A percentile compares a stretch with the other conserved stretches of the same genome.
Conservation (phyloP, 2,888 invertebrate genomes). For the Synergus gifuensis region DNA sequence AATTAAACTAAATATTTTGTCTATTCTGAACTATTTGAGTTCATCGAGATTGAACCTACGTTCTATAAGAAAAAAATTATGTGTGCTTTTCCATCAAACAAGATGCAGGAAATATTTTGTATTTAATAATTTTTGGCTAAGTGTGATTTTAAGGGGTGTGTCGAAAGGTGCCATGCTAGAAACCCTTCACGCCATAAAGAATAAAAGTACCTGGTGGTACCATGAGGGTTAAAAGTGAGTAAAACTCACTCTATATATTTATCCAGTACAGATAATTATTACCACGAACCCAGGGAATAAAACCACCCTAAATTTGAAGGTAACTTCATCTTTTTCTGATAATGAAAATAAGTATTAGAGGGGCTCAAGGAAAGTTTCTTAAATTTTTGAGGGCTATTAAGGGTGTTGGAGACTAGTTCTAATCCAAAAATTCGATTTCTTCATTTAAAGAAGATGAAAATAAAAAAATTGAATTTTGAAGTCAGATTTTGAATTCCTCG, state of each 20-base stretch:
- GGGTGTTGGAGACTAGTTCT: no score
- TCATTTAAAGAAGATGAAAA: no score
- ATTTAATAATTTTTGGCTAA: slow-evolving; percentile 9
- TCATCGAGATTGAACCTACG: no score
- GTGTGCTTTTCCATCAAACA: not conserved
- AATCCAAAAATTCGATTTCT: no score
- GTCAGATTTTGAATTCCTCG: no score
- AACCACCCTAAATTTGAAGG: not conserved
- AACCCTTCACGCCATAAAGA: slow-evolving; percentile 31
- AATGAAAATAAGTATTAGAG: not conserved
- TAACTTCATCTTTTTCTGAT: not conserved
- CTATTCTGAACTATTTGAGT: no score
- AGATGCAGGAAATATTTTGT: not conserved
- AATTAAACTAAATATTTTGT: no score
- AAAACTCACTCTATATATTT: not conserved
- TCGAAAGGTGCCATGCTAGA: slow-evolving; percentile 27
- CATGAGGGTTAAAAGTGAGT: not conserved
- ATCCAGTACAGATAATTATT: not conserved
- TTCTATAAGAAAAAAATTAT: no score
- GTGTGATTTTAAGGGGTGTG: slow-evolving; percentile 18
- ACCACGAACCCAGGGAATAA: not conserved
- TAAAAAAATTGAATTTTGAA: no score
- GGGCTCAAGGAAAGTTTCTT: no score
- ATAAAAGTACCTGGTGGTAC: slow-evolving; percentile 33
- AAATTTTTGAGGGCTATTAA: no score